Base-by-base conservation (phyloP, 1,140 invertebrate genomes). In the Daktulosphaira vitifoliae region DNA sequence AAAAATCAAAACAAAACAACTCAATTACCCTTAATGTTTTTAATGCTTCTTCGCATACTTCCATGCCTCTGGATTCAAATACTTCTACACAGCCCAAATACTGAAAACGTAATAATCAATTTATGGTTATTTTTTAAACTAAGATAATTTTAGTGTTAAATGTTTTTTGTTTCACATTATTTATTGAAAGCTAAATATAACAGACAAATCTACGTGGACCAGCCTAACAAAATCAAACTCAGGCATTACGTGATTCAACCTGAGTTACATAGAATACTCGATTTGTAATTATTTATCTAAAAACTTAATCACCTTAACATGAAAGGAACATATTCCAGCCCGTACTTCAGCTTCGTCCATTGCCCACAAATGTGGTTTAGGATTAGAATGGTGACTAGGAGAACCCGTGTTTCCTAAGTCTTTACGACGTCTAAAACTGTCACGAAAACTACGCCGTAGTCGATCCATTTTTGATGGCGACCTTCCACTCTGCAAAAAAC, bases 1-100 rank as follows among this genome's bases (percentile, higher is more conserved):
- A 48, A 48, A 48, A 48, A n/a, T n/a, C n/a, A n/a, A n/a, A n/a
- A n/a, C n/a, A 48, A 15, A 8, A 9, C 23, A 2, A 65, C 38
- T 16, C 15, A 80, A 84, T 84, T 78, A 92, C 89, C 78, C 89
- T 80, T 50, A 94, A 78, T 62, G 92, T 89, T 82, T 96, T 98
- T 38, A 99, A 81, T 20, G 96, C 96, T 77, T 97, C 94, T 77
- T 99, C 97, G 80, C 97, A 99, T 38, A 99, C 92, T 78, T 96
- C 91, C 94, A 99, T 98, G 18, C 97, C 96, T 72, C 96, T 82
- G 0, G 95, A 98, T 77, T 99, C 96, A 76, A 94, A 98, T 2
- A 99, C 97, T 79, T 99, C 96, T 1, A 98, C 92, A 78, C 93
- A 96, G 68, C 97, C 97, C 71, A 99, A 78, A 81, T 99, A 99